Base-by-base conservation (phyloP, 2,797 vertebrate genomes). In the Esox lucius region DNA sequence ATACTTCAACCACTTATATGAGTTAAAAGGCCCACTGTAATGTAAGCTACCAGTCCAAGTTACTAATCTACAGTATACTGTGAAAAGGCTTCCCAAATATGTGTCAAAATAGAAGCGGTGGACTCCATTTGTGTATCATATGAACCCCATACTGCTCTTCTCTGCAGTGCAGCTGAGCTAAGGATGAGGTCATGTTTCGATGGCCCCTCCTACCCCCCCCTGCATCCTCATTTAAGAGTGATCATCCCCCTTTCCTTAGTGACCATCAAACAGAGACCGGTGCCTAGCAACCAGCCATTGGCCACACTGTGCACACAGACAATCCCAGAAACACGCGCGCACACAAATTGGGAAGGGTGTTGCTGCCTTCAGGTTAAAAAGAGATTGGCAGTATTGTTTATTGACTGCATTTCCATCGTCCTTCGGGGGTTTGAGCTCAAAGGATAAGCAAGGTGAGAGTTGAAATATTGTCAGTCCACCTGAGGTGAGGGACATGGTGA, bases 211-310 rank as follows among this genome's bases (percentile, higher is more conserved):
- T 24, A 2, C 11, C 31, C 61, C 8, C 8, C 13, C 69, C 26
- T 72, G 46, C 22, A n/a, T 24, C 31, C 19, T 61, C 69, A 65
- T 77, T 72, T n/a, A 74, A 5, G 9, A 70, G 53, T 56, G 53
- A 56, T 56, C 53, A n/a, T 51, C 49, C 68, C 66, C 49, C 66
- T 76, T 8, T 49, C 22, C 48, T 49, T 22, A 33, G 65, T 68
- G 68, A 72, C 65, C 56, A 61, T 70, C 59, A 70, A 26, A 24
- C 53, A 82, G 78, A 84, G 86, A 79, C 81, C 82, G 81, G 90
- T 90, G 88, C 92, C 87, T 92, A 90, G 92, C 92, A 91, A 93
- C 91, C 68, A 74, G 77, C 81, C 42, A 13, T 46, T 11, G 12
- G 42, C 87, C 88, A 78, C 72, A 35, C 74, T 12, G 42, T 13